Conservation (phyloP, 2,113 vertebrate species). For the Ceyx cyanopectus region DNA sequence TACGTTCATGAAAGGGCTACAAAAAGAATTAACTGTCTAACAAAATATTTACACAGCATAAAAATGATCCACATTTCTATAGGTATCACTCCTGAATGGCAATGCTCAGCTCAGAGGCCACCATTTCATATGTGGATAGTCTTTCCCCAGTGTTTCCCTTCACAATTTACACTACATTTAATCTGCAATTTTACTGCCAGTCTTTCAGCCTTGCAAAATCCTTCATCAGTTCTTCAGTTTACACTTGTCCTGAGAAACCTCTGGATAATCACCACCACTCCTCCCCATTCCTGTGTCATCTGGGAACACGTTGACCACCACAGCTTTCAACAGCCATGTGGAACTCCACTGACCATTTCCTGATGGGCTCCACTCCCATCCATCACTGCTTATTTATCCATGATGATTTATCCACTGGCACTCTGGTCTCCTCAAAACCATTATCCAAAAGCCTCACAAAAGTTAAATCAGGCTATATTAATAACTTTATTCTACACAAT, state of each 20-base stretch:
- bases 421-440: not conserved
- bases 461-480: not conserved
- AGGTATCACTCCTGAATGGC: not conserved
- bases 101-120: not conserved
- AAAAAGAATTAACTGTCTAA: slow-evolving; percentile 23
- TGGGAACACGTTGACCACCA: not conserved
- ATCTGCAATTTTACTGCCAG: not conserved
- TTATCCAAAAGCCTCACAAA: not conserved
- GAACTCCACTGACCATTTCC: not conserved
- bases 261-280: rapidly evolving
- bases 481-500: not conserved
- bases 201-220: not conserved
- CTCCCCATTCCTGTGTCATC: not conserved
- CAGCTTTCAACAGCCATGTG: not conserved
- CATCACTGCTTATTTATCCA: not conserved
- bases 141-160: not conserved
- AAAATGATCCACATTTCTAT: not conserved
- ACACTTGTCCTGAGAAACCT: not conserved
- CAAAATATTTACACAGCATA: slow-evolving; percentile 12
- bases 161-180: not conserved
- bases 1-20: not conserved
- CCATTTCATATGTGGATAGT: rapidly evolving
- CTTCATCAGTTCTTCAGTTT: not conserved
- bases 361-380: not conserved
- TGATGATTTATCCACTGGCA: not conserved